Conservation (phyloP, 2,888 invertebrate genomes). For the Maniola hyperantus region DNA sequence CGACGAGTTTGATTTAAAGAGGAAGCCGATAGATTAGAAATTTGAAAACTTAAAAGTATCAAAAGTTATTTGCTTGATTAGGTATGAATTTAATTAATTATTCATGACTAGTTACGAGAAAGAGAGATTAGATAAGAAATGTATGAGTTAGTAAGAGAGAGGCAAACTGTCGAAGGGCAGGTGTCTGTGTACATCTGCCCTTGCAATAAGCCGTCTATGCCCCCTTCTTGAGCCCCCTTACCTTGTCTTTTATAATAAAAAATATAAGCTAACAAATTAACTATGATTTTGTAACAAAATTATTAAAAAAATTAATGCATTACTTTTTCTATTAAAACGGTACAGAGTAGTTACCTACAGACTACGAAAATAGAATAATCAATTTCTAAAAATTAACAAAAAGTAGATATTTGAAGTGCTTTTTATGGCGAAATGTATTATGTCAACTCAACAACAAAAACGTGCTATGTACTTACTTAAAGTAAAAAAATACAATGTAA, state of each 20-base stretch:
- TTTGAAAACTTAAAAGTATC: constrained; percentile 34
- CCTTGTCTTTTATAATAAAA: constrained; percentile 37
- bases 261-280: constrained; percentile 23
- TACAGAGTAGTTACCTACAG: too few relatives aligned
- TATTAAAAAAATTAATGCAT: too few relatives aligned
- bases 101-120: constrained; percentile 48
- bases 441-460: background rate
- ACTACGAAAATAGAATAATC: background rate
- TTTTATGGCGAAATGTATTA: background rate
- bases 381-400: background rate
- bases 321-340: too few relatives aligned
- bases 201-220: constrained; percentile 53
- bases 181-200: constrained; percentile 73
- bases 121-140: constrained; percentile 45
- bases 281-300: constrained; percentile 17
- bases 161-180: constrained; percentile 63
- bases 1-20: constrained; percentile 31
- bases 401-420: background rate
- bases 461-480: background rate
- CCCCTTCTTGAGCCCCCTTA: constrained; percentile 51
- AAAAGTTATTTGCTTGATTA: constrained; percentile 45
- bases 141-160: constrained; percentile 53
- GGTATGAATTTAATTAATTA: constrained; percentile 45
- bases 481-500: background rate
- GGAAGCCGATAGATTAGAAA: constrained; percentile 32